Evolutionary conservation across 2,797 vertebrate species (phyloP).

Genomic region (Yasuhikotakia modesta): DNA sequence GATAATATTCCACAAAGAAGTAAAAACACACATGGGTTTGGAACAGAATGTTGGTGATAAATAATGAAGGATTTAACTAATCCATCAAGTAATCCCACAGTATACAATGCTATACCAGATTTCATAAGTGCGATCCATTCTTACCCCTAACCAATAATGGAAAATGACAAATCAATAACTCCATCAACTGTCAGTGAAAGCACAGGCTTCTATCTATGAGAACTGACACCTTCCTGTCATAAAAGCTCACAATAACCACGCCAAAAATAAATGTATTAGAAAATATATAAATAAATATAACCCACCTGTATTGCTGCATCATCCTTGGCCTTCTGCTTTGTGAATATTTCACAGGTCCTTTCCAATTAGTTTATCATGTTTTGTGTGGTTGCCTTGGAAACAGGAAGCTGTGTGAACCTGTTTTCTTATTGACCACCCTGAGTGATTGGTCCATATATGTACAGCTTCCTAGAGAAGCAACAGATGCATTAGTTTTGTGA

Average conservation of each 20-base stretch:
- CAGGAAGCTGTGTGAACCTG: conserved; percentile 25
- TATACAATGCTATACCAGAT: not conserved
- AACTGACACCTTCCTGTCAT: conserved; percentile 21
- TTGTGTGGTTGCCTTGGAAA: conserved; percentile 48
- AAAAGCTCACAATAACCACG: conserved; percentile 20
- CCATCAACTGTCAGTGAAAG: conserved; percentile 1
- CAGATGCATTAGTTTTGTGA: conserved; percentile 10
- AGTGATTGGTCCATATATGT: conserved; percentile 21
- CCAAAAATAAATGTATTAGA: not conserved
- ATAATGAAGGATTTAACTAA: not conserved
- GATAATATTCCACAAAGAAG: not conserved
- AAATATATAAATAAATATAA: not conserved
- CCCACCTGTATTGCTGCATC: not conserved
- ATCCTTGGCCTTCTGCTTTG: conserved; percentile 14
- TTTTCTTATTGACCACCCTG: conserved; percentile 34
- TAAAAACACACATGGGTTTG: not conserved
- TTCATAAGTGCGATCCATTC: not conserved
- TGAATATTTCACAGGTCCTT: conserved; percentile 35
- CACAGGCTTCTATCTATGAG: conserved; percentile 24
- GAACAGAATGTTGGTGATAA: not conserved
- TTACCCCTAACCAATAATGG: not conserved
- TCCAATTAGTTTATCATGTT: conserved; percentile 35
- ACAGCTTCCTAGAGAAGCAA: conserved; percentile 9
- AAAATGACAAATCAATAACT: not conserved
- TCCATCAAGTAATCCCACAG: not conserved